Base-by-base conservation (phyloP, 2,888 invertebrate genomes). In the Tiliacea citrago region DNA sequence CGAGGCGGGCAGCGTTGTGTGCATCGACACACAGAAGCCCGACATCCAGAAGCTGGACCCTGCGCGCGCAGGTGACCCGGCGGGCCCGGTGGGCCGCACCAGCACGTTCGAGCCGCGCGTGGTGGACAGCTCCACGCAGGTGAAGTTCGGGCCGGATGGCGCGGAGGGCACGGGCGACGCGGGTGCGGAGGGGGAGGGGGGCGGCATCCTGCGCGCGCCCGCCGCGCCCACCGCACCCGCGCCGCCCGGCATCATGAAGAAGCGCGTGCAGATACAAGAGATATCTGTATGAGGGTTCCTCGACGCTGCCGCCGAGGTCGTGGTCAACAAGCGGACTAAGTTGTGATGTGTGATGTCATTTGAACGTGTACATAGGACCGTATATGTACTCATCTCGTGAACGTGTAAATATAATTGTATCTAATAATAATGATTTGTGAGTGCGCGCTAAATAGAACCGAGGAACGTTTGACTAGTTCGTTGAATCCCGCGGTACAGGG, bases 181-280 rank as follows among this genome's bases (percentile, higher is more conserved):
- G 81, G 93, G 94, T 74, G 93, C 96, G 73, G 95, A 96, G 81
- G 94, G 94, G 71, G 94, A 95, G 77, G 89, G 95, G 82, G 92
- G 94, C 55, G 97, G 96, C 29, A 97, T 97, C 29, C 94, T 97
- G 68, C 94, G 97, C 58, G 94, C 92, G 51, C 95, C 95, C 1
- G 93, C 95, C 72, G 92, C 94, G 8, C 86, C 93, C 61, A 88
- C 95, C 51, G 94, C 96, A 21, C 97, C 98, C 9, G 97, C 97
- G 61, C 98, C 98, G 1, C 98, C 98, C 13, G 97, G 98, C 75
- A 97, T 98, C 83, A 97, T 98, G 97, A 98, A 98, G 95, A 98
- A 98, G 95, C 97, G 98, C 94, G 98, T 99, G 90, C 98, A 98
- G 96, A 99, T 99, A 93, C 98, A 98, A 95, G 98, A 99, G 95